These are phyloP conservation scores for Aspidiotus rigidus DNA, from an alignment of 2,888 invertebrate genomes.

Conservation along the genomic window DNA sequence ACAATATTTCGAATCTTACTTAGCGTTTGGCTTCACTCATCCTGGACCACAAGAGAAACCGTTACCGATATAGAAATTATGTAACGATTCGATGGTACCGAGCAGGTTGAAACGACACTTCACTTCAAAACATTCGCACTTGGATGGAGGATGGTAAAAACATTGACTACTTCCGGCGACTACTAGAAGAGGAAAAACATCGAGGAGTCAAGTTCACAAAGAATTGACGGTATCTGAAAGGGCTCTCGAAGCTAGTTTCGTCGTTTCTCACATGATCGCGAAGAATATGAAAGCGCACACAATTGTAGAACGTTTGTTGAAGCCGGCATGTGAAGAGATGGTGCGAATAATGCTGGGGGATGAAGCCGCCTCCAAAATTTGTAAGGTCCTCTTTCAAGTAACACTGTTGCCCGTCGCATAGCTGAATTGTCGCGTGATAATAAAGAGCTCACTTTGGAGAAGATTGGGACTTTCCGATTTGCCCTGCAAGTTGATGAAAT, in stretches of 20 bases:
- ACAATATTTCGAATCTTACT: background rate
- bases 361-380: conserved; percentile 19
- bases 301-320: conserved; percentile 15
- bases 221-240: conserved; percentile 11
- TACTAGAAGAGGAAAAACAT: conserved; percentile 8
- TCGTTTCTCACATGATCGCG: conserved; percentile 24
- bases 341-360: conserved; percentile 15
- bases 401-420: conserved; percentile 19
- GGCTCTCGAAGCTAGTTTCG: conserved; percentile 14
- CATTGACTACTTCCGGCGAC: background rate
- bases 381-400: conserved; percentile 14
- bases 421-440: background rate
- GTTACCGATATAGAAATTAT: background rate
- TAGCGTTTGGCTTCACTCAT: background rate
- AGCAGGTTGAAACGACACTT: background rate
- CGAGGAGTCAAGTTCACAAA: conserved; percentile 20
- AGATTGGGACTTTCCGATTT: background rate
- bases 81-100: background rate
- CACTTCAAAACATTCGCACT: background rate
- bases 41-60: background rate
- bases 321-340: conserved; percentile 20
- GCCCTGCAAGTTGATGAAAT: background rate
- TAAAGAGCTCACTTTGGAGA: background rate
- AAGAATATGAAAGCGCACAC: conserved; percentile 19
- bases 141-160: background rate